Conservation (phyloP, 1,140 invertebrate species). For the Piezodorus guildinii region DNA sequence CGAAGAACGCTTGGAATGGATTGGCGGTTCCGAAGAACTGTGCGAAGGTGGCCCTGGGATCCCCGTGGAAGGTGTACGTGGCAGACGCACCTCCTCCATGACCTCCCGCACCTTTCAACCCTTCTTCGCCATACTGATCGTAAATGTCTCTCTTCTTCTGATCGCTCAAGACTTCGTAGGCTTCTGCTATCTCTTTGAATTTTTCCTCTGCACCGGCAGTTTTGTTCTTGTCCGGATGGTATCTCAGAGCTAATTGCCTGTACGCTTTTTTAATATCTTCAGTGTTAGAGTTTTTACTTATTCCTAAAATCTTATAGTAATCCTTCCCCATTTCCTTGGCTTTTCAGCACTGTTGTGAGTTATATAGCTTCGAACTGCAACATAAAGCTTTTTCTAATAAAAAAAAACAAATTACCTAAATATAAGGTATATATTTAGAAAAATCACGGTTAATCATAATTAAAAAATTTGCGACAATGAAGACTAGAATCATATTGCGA, state of each 20-base stretch:
- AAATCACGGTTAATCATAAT: too few relatives aligned
- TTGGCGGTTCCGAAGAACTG: slow-evolving; percentile 57
- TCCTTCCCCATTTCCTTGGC: slow-evolving; percentile 40
- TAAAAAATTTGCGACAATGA: too few relatives aligned
- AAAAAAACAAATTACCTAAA: too few relatives aligned
- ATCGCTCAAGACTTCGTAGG: slow-evolving; percentile 69
- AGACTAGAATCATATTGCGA: too few relatives aligned
- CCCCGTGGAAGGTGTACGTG: slow-evolving; percentile 78
- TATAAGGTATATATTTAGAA: too few relatives aligned
- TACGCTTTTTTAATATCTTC: slow-evolving; percentile 98
- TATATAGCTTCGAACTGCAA: too few relatives aligned
- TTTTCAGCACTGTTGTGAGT: too few relatives aligned
- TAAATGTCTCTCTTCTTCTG: slow-evolving; percentile 56
- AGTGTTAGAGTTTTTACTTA: slow-evolving; percentile 68
- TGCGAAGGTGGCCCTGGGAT: slow-evolving; percentile 59
- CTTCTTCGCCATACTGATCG: slow-evolving; percentile 67
- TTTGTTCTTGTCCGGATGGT: slow-evolving; percentile 96
- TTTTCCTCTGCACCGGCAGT: slow-evolving; percentile 72
- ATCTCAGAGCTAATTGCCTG: slow-evolving; percentile 92
- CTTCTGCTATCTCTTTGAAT: slow-evolving; percentile 22
- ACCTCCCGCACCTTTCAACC: slow-evolving; percentile 57
- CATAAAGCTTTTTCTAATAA: too few relatives aligned
- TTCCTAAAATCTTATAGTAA: slow-evolving; percentile 87
- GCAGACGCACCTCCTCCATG: slow-evolving; percentile 35
- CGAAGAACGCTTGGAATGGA: slow-evolving; percentile 57